Conservation (phyloP, 1,140 invertebrate genomes). For the Onthophagus taurus region DNA sequence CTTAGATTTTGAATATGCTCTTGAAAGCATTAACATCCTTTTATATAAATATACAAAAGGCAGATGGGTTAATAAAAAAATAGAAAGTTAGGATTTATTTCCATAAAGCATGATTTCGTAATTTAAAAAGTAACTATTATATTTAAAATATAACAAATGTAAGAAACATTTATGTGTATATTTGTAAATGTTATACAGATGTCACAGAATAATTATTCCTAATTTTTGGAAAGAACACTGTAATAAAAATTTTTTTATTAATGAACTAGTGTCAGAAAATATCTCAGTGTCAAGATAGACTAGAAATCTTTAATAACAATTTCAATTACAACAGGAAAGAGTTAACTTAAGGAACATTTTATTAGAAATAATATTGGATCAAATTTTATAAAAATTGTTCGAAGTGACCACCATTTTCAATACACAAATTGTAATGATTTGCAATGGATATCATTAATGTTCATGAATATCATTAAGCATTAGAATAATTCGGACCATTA, state of each 20-base stretch:
- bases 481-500: not conserved
- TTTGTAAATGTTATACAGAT: conserved; percentile 1
- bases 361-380: conserved; percentile 4
- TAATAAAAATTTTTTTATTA: conserved; percentile 1
- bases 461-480: too few relatives aligned
- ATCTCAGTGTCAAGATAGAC: not conserved
- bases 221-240: not conserved
- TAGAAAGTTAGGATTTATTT: too few relatives aligned
- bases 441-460: too few relatives aligned
- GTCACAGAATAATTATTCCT: not conserved
- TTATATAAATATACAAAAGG: too few relatives aligned
- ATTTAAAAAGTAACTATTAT: too few relatives aligned
- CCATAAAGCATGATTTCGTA: too few relatives aligned
- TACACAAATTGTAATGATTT: not conserved
- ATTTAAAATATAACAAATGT: too few relatives aligned
- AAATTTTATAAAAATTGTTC: conserved; percentile 1
- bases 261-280: not conserved
- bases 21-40: too few relatives aligned
- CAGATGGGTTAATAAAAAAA: too few relatives aligned
- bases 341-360: conserved; percentile 7
- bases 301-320: conserved; percentile 6
- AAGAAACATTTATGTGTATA: too few relatives aligned
- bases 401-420: not conserved
- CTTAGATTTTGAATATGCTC: too few relatives aligned
- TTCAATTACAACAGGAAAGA: conserved; percentile 3